Conservation (phyloP, 2,797 vertebrate species). For the Xenopus petersii region DNA sequence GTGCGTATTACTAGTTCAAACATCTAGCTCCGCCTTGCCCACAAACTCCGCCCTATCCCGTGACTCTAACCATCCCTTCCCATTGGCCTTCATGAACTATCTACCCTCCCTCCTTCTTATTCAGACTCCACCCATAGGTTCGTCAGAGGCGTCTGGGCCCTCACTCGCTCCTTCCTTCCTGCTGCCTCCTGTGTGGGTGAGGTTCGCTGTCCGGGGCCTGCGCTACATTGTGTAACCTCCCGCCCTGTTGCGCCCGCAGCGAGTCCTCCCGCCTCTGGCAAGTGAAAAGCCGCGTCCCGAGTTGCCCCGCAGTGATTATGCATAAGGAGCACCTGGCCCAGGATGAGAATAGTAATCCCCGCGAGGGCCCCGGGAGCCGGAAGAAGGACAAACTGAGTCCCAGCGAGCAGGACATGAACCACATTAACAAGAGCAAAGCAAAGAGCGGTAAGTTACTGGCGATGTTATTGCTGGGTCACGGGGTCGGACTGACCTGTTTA, state of each 20-base stretch:
- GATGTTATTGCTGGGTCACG: not conserved
- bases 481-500: not conserved
- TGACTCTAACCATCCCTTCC: too few relatives aligned
- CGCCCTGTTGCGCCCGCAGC: not conserved
- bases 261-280: not conserved
- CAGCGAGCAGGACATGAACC: constrained; percentile 43
- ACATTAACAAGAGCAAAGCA: constrained; percentile 25
- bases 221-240: not conserved
- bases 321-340: constrained; percentile 52
- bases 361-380: constrained; percentile 45
- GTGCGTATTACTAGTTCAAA: too few relatives aligned
- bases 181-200: constrained; percentile 15
- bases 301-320: constrained; percentile 30
- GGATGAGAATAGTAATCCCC: constrained; percentile 52
- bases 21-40: too few relatives aligned
- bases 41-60: too few relatives aligned
- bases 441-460: not conserved
- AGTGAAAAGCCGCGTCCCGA: not conserved
- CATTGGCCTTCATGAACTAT: too few relatives aligned
- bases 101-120: too few relatives aligned
- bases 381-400: constrained; percentile 48
- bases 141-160: not conserved
- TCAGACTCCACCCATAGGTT: not conserved
- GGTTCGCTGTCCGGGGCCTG: constrained; percentile 5
- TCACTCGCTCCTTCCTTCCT: constrained; percentile 11